A percentile compares a stretch with the other conserved stretches of the same genome.
Evolutionary conservation across 2,113 vertebrate genomes (phyloP).

Genomic region (Saguinus imperator): DNA sequence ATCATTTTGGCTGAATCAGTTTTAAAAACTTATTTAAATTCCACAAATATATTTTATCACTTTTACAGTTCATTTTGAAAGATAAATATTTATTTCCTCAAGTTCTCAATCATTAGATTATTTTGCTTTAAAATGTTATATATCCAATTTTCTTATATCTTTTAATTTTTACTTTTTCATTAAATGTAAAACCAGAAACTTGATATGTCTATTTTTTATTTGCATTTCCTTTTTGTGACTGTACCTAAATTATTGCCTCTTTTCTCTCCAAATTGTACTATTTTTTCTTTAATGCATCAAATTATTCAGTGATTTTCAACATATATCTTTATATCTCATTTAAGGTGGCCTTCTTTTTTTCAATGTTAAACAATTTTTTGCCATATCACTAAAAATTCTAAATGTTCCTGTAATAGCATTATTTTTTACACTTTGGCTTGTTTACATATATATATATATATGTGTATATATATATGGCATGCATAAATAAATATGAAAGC

Average conservation of each 20-base stretch:
- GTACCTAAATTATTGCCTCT: background rate
- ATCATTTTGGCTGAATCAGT: background rate
- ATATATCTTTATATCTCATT: background rate
- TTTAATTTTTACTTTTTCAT: background rate
- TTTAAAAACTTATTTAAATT: conserved; percentile 4
- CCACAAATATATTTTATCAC: background rate
- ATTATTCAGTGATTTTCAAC: background rate
- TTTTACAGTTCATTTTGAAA: background rate
- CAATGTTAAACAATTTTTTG: background rate
- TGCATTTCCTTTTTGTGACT: background rate
- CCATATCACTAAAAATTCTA: background rate
- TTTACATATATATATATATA: background rate
- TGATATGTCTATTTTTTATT: background rate
- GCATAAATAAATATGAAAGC: background rate
- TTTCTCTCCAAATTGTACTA: background rate
- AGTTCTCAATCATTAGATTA: background rate
- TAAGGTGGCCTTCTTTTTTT: background rate
- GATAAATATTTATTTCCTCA: background rate
- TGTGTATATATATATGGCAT: background rate
- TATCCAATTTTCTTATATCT: background rate
- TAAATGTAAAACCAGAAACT: conserved; percentile 11
- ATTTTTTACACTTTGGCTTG: background rate
- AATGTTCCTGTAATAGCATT: background rate
- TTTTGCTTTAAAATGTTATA: background rate
- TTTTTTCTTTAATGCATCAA: background rate